Base-by-base conservation (phyloP, 2,888 invertebrate genomes). In the Laspeyria flexula region DNA sequence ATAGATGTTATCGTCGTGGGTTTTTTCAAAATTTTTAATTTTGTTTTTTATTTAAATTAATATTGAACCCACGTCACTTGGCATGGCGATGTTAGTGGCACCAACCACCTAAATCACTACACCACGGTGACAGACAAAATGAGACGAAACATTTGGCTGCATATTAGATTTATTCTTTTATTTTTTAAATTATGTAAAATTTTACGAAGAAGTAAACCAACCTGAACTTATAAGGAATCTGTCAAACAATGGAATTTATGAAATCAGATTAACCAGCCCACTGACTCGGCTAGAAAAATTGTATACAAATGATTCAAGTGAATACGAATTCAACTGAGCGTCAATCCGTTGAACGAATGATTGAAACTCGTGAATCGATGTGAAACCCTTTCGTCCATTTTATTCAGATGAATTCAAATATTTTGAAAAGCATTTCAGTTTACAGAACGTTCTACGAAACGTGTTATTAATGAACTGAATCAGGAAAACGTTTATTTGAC, bases 251-350 rank as follows among this genome's bases (percentile, higher is more conserved):
- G 43, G 55, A n/a, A 50, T 61, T 48, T 61, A 60, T 52, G 52
- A 44, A 61, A 61, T 44, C 12, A 55, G 58, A 69, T 66, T 58
- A 61, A 58, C 41, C 53, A 39, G 41, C 46, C 59, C 66, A 69
- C 15, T 65, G 70, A 58, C 31, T 54, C 40, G 42, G 16, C 18
- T 34, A 43, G 46, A 55, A 55, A 60, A 60, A 53, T 29, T 42
- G 23, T 47, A 44, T 40, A 55, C 25, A n/a, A 37, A 44, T 49
- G 37, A 50, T 53, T 46, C 57, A 37, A 9, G 1, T 30, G 47
- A 52, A 60, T 47, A 49, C 44, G 43, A 21, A 52, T 54, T 64
- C 49, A 50, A 49, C 55, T 50, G 49, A 50, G 63, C 46, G 44
- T 50, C 63, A 57, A 63, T 47, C 42, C 23, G 15, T 27, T 43